These are phyloP conservation scores for Eurypyga helias DNA, from an alignment of 2,113 vertebrate genomes.

Conservation along the genomic window DNA sequence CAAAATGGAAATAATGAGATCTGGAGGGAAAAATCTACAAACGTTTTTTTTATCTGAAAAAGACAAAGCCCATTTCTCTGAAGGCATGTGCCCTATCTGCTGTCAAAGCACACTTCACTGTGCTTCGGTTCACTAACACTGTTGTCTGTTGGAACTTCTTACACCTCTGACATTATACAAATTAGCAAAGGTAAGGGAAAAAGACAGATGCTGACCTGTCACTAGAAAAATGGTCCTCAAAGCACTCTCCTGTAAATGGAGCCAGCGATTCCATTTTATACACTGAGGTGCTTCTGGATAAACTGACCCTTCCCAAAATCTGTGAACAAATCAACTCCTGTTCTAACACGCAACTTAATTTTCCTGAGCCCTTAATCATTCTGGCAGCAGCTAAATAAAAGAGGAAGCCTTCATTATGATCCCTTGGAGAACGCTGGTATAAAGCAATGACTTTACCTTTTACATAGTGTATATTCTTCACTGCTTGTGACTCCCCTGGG, in stretches of 20 bases:
- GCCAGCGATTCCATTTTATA: background rate
- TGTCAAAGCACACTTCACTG: background rate
- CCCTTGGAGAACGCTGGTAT: background rate
- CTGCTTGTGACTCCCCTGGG: constrained; percentile 97
- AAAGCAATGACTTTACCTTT: constrained; percentile 84
- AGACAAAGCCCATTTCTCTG: background rate
- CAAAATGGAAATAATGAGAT: background rate
- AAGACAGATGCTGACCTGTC: background rate
- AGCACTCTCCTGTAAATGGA: background rate
- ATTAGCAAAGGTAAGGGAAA: background rate
- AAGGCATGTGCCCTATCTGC: background rate
- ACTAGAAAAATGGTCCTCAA: background rate
- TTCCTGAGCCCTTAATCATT: background rate
- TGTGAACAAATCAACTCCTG: background rate
- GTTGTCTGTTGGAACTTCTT: background rate
- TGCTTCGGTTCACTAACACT: background rate
- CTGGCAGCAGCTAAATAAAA: background rate
- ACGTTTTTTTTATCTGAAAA: background rate
- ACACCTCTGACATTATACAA: background rate
- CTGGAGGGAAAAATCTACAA: background rate
- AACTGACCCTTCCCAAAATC: background rate
- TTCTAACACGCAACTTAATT: background rate
- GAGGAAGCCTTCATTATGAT: background rate
- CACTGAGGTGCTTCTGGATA: background rate
- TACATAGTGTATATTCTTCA: constrained; percentile 96